A percentile compares a stretch with the other conserved stretches of the same genome.
phyloP scores from a whole-genome alignment of 2,797 vertebrate species.

The Remorina albescens region DNA sequence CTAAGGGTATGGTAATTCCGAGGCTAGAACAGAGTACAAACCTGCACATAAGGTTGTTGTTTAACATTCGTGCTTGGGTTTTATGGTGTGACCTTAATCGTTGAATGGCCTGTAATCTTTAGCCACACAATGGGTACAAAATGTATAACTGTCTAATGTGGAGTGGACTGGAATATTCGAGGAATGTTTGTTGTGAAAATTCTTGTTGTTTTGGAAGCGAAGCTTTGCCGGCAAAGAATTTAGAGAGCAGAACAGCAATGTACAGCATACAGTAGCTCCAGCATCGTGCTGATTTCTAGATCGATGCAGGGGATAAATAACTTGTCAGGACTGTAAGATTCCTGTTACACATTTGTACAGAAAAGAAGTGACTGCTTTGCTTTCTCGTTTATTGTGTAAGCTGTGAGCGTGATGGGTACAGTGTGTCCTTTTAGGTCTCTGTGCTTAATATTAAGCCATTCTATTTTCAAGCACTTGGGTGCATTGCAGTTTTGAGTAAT shows the following conservation, averaged over 20 bases:
- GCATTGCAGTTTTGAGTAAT: neutral
- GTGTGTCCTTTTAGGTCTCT: neutral
- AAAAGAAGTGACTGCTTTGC: neutral
- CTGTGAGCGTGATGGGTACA: neutral
- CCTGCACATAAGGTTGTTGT: constrained; percentile 32
- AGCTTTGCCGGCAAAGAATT: constrained; percentile 24
- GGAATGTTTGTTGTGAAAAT: constrained; percentile 55
- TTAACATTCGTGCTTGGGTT: constrained; percentile 44
- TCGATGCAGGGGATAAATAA: constrained; percentile 46
- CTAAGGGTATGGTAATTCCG: constrained; percentile 33
- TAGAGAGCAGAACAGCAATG: constrained; percentile 32
- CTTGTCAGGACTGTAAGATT: constrained; percentile 38
- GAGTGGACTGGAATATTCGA: constrained; percentile 45
- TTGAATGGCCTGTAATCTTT: constrained; percentile 46
- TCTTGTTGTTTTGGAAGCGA: constrained; percentile 41
- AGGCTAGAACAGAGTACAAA: constrained; percentile 46
- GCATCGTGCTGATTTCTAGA: constrained; percentile 31
- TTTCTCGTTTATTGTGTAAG: constrained; percentile 8
- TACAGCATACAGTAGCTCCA: constrained; percentile 12
- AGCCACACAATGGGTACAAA: constrained; percentile 42
- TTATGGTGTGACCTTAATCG: constrained; percentile 55
- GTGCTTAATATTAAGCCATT: neutral
- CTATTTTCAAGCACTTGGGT: neutral
- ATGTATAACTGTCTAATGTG: constrained; percentile 42
- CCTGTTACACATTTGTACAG: constrained; percentile 29